phyloP scores from a whole-genome alignment of 2,888 invertebrate genomes.

The Drosophila birchii region DNA sequence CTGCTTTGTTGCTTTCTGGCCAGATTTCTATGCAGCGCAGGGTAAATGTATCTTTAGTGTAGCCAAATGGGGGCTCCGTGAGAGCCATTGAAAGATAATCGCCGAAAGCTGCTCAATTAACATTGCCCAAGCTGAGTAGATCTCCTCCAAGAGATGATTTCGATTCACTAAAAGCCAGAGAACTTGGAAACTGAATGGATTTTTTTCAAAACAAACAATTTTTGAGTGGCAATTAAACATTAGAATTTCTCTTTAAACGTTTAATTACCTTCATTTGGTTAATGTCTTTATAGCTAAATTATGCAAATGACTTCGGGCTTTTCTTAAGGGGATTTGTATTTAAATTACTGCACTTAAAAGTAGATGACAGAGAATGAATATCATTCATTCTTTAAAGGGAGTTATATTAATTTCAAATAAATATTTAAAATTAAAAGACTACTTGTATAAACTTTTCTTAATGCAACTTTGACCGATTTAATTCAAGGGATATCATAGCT shows the following conservation, averaged over 20 bases:
- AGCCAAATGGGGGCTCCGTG: conserved; percentile 47
- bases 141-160: conserved; percentile 16
- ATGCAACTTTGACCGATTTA: too few species aligned
- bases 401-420: not conserved
- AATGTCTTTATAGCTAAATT: conserved; percentile 14
- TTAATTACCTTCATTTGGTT: conserved; percentile 12
- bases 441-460: too few species aligned
- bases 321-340: not conserved
- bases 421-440: not conserved
- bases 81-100: conserved; percentile 46
- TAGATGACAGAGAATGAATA: not conserved
- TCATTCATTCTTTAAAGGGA: too few species aligned
- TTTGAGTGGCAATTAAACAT: not conserved
- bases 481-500: too few species aligned
- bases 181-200: not conserved
- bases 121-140: conserved; percentile 16
- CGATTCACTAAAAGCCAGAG: conserved; percentile 8
- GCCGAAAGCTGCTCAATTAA: conserved; percentile 45
- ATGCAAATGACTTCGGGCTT: not conserved
- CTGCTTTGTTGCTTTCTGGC: conserved; percentile 28
- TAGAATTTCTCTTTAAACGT: conserved; percentile 20
- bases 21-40: conserved; percentile 18
- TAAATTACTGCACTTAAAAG: not conserved
- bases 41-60: conserved; percentile 8
- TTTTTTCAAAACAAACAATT: conserved; percentile 4